These are phyloP conservation scores for Dipodomys stephensi DNA, from an alignment of 2,113 vertebrate genomes.

Conservation along the genomic window DNA sequence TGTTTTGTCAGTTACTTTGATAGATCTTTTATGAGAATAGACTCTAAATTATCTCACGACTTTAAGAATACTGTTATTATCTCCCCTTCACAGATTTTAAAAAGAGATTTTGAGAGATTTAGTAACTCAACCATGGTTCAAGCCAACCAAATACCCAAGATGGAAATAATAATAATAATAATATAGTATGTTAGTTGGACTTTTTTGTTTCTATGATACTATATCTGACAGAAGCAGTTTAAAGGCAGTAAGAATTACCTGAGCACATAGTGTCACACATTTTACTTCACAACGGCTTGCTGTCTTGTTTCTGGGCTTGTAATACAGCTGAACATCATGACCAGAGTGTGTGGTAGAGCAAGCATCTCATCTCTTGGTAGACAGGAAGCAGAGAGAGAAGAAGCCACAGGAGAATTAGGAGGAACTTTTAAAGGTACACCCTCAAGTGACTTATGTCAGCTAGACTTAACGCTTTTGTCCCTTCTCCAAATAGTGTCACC, in stretches of 20 bases:
- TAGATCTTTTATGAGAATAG: slow-evolving; percentile 20
- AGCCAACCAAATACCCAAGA: background rate
- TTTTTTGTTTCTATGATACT: background rate
- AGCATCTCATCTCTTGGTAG: background rate
- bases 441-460: background rate
- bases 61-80: slow-evolving; percentile 27
- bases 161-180: background rate
- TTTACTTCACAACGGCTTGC: background rate
- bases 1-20: slow-evolving; percentile 38
- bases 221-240: background rate
- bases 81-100: background rate
- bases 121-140: background rate
- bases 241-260: background rate
- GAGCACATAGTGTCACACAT: background rate
- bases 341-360: background rate
- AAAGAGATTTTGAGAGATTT: background rate
- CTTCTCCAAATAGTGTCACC: background rate
- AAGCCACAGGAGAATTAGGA: too few species aligned
- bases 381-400: background rate
- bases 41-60: background rate
- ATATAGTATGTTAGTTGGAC: background rate
- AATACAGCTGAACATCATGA: background rate
- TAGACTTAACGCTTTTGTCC: background rate
- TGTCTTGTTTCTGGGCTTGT: background rate
- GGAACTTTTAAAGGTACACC: background rate